A percentile compares a stretch with the other conserved stretches of the same genome.
Conservation (phyloP, 1,140 invertebrate genomes). For the Gryllus bimaculatus region DNA sequence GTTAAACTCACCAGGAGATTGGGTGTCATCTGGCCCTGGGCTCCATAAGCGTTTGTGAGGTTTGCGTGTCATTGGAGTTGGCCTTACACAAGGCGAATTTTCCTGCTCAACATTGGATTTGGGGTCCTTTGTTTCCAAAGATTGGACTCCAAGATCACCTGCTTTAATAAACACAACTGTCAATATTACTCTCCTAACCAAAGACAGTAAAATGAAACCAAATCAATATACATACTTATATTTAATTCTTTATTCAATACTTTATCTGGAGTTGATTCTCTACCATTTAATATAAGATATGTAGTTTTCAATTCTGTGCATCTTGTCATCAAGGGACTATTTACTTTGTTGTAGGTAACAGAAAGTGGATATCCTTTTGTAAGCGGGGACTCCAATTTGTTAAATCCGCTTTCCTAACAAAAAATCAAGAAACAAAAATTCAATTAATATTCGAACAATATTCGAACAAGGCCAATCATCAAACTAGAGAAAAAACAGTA, state of each 20-base stretch:
- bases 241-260: not conserved
- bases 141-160: not conserved
- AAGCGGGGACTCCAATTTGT: not conserved
- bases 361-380: not conserved
- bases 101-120: not conserved
- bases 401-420: not conserved
- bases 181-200: not conserved
- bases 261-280: constrained; percentile 7
- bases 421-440: not conserved
- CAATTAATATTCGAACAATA: not conserved
- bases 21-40: not conserved
- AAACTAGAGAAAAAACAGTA: not conserved
- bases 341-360: not conserved
- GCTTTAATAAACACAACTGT: not conserved
- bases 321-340: not conserved
- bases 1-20: constrained; percentile 1
- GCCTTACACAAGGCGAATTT: not conserved
- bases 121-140: not conserved
- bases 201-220: too few relatives aligned
- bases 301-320: not conserved
- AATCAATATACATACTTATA: too few relatives aligned
- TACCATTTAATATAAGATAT: constrained; percentile 7
- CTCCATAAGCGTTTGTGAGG: not conserved
- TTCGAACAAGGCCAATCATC: too few relatives aligned
- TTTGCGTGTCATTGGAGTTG: not conserved